Evolutionary conservation across 2,797 vertebrate species (phyloP).

Genomic region (Pogonophryne albipinna): DNA sequence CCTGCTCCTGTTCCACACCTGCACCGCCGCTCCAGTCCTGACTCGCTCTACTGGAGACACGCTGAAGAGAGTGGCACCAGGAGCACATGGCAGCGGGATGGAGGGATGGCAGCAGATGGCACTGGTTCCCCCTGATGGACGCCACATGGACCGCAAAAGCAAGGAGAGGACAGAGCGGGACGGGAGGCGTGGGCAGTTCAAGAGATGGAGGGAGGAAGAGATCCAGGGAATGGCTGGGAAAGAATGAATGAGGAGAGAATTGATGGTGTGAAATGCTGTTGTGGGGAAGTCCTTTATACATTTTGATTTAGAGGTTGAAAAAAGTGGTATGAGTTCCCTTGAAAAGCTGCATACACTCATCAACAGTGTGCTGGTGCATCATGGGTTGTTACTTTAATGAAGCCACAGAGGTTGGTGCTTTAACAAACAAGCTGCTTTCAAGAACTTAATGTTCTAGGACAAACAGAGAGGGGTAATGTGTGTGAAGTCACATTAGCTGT

Average conservation of each 20-base stretch:
- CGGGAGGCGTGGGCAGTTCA: background rate
- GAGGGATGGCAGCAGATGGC: conserved; percentile 63
- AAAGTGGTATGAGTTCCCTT: background rate
- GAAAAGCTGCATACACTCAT: background rate
- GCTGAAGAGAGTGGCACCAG: conserved; percentile 22
- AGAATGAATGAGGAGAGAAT: background rate
- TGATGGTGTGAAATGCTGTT: background rate
- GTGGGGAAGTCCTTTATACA: background rate
- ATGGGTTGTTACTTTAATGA: background rate
- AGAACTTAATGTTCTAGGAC: background rate
- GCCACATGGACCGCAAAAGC: conserved; percentile 15
- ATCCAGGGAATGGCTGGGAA: background rate
- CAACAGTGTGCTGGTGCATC: background rate
- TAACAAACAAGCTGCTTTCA: conserved; percentile 1
- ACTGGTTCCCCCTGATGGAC: conserved; percentile 33
- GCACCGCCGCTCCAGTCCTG: conserved; percentile 14
- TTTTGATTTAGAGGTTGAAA: background rate
- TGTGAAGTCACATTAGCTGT: background rate
- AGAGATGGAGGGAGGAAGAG: background rate
- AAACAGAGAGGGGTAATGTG: background rate
- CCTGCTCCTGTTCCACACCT: conserved; percentile 35
- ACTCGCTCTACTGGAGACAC: conserved; percentile 28
- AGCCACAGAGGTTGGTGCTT: background rate
- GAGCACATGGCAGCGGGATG: conserved; percentile 50
- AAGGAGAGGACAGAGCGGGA: background rate